Conservation (phyloP, 1,140 invertebrate species). For the Cherax destructor region DNA sequence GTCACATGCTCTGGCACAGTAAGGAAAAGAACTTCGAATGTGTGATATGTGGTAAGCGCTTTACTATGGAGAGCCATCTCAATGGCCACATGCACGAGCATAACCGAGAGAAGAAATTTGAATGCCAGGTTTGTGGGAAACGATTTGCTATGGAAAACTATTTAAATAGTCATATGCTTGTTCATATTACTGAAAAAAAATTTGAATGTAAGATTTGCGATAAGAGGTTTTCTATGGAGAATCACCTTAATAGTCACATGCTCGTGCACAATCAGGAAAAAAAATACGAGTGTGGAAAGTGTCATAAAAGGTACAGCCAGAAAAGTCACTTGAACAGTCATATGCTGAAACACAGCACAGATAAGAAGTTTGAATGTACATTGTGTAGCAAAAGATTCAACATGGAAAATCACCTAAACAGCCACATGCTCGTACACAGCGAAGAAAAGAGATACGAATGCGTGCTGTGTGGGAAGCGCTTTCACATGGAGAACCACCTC, state of each 20-base stretch:
- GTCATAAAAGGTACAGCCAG: constrained; percentile 50
- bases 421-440: constrained; percentile 50
- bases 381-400: constrained; percentile 46
- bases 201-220: constrained; percentile 55
- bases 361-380: constrained; percentile 48
- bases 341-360: constrained; percentile 72
- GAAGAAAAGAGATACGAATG: constrained; percentile 76
- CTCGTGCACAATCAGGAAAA: constrained; percentile 52
- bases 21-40: constrained; percentile 53
- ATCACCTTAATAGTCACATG: constrained; percentile 61
- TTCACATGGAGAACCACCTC: constrained; percentile 51
- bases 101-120: constrained; percentile 43
- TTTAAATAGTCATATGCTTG: constrained; percentile 54
- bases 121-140: constrained; percentile 52
- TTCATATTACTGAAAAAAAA: constrained; percentile 50
- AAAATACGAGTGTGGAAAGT: constrained; percentile 51
- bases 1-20: constrained; percentile 53
- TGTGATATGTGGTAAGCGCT: constrained; percentile 39
- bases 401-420: constrained; percentile 54
- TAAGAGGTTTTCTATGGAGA: constrained; percentile 61
- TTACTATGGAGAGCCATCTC: constrained; percentile 53
- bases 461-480: constrained; percentile 45
- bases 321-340: constrained; percentile 48
- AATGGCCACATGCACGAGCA: constrained; percentile 52
- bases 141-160: constrained; percentile 61